A percentile compares a stretch with the other conserved stretches of the same genome.
Evolutionary conservation across 2,888 invertebrate species (phyloP).

Genomic region (Cataglyphis cursor): DNA sequence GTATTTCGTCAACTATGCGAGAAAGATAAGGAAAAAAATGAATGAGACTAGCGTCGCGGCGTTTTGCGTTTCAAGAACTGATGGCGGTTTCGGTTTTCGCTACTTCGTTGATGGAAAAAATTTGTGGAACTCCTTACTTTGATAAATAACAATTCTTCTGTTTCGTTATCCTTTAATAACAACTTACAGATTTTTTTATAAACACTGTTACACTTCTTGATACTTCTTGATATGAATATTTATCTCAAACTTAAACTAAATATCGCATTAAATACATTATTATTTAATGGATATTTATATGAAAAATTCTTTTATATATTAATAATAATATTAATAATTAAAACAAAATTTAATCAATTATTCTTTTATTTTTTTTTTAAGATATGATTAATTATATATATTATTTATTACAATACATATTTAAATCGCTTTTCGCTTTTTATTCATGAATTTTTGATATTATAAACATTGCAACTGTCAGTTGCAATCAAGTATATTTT

Average conservation of each 20-base stretch:
- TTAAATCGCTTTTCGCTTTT: not conserved
- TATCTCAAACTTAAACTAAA: not conserved
- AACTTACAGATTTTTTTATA: not conserved
- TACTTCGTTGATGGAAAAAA: conserved; percentile 11
- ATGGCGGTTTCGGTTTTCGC: conserved; percentile 40
- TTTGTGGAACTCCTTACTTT: not conserved
- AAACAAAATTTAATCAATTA: not conserved
- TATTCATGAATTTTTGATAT: not conserved
- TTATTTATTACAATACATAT: conserved; percentile 3
- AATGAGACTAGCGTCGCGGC: conserved; percentile 20
- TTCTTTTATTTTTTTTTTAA: conserved; percentile 13
- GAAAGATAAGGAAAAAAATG: conserved; percentile 37
- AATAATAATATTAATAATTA: conserved; percentile 11
- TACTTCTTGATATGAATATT: not conserved
- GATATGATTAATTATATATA: not conserved
- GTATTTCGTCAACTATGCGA: conserved; percentile 32
- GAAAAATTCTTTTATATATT: not conserved
- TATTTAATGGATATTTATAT: not conserved
- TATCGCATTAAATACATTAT: not conserved
- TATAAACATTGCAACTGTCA: not conserved
- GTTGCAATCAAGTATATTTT: not conserved
- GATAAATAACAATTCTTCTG: not conserved
- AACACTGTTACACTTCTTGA: not conserved
- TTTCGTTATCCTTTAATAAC: not conserved
- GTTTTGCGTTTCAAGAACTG: conserved; percentile 49